These are phyloP conservation scores for Sebastes hubbsi DNA, from an alignment of 2,797 vertebrate genomes.

Conservation along the genomic window DNA sequence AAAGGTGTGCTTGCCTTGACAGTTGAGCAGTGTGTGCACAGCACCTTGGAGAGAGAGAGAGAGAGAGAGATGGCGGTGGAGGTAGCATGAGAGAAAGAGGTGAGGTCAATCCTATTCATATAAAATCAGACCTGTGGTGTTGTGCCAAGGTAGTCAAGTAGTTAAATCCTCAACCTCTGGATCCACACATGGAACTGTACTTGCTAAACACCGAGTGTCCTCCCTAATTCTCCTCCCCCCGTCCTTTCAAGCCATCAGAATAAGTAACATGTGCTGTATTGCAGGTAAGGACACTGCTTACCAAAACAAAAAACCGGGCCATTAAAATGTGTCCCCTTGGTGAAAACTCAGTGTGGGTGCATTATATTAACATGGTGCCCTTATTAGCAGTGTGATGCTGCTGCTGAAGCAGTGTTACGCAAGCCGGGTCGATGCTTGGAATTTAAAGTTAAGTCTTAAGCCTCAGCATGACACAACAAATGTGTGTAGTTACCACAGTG, in stretches of 20 bases:
- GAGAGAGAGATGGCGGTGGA: constrained; percentile 18
- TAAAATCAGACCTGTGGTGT: constrained; percentile 18
- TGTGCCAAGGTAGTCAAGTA: constrained; percentile 31
- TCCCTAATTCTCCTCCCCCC: neutral
- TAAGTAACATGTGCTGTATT: constrained; percentile 6
- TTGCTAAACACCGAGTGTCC: constrained; percentile 1
- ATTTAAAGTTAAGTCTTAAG: constrained; percentile 62
- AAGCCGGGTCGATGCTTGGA: constrained; percentile 41
- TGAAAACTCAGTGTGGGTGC: constrained; percentile 40
- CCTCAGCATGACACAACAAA: constrained; percentile 66
- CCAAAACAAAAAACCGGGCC: constrained; percentile 34
- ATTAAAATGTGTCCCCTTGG: constrained; percentile 58
- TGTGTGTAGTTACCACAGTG: constrained; percentile 34
- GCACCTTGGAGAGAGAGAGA: constrained; percentile 32
- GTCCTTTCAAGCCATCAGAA: constrained; percentile 9
- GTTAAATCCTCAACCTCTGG: constrained; percentile 31
- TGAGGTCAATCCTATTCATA: constrained; percentile 37
- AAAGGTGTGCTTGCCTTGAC: constrained; percentile 26
- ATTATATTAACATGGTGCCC: constrained; percentile 50
- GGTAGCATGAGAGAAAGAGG: constrained; percentile 4
- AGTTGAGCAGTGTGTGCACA: constrained; percentile 23
- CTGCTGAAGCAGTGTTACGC: constrained; percentile 32
- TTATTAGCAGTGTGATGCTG: constrained; percentile 51
- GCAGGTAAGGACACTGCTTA: constrained; percentile 34
- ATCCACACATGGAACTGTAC: constrained; percentile 9